These are phyloP conservation scores for Leucoraja ocellata DNA, from an alignment of 2,797 vertebrate species.

Conservation along the genomic window DNA sequence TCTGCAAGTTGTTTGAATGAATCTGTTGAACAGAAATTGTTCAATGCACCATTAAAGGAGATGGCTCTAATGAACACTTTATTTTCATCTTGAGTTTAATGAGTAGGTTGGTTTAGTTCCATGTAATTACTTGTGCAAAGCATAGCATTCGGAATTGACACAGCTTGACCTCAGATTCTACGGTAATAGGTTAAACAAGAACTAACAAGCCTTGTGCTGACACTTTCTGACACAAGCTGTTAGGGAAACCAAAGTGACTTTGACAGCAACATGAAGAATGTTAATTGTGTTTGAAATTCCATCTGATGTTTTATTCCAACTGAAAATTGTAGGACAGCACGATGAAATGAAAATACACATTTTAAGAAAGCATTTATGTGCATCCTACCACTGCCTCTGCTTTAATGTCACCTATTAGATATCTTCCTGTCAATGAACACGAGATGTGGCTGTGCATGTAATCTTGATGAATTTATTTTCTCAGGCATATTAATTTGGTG, in stretches of 20 bases:
- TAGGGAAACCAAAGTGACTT: constrained; percentile 29
- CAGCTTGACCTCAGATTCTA: constrained; percentile 28
- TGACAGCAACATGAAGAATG: constrained; percentile 36
- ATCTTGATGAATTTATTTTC: constrained; percentile 20
- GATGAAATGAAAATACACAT: neutral
- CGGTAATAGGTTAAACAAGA: constrained; percentile 36
- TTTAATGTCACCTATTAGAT: neutral
- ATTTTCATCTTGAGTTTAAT: constrained; percentile 39
- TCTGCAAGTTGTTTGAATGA: constrained; percentile 34
- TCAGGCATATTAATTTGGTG: constrained; percentile 12
- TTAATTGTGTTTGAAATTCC: constrained; percentile 34
- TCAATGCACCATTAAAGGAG: constrained; percentile 37
- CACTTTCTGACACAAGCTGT: constrained; percentile 34
- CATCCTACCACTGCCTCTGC: neutral
- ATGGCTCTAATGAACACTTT: constrained; percentile 28
- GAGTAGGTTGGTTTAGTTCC: constrained; percentile 35
- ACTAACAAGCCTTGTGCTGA: constrained; percentile 29
- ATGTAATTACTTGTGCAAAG: constrained; percentile 37
- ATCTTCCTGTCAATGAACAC: constrained; percentile 8
- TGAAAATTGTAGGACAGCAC: constrained; percentile 11
- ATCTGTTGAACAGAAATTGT: constrained; percentile 36
- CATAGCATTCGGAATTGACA: constrained; percentile 34
- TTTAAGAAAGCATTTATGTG: neutral
- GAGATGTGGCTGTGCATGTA: constrained; percentile 6
- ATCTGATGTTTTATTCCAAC: constrained; percentile 25